These are phyloP conservation scores for Anthopleura sola DNA, from an alignment of 64 coral and sea anemone species.

Conservation along the genomic window DNA sequence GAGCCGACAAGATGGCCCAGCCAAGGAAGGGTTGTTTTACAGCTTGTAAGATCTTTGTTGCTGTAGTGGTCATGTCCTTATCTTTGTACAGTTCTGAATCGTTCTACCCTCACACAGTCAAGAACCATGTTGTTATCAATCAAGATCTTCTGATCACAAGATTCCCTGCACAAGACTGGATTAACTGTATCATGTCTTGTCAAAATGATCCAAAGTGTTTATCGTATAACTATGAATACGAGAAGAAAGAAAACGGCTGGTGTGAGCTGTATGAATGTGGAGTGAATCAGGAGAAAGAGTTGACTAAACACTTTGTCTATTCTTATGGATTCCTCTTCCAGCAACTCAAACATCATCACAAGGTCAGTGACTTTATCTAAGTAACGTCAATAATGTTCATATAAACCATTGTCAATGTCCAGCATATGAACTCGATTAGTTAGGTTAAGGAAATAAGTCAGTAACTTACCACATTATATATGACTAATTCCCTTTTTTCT, in stretches of 20 bases:
- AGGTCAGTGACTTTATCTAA: too few relatives aligned
- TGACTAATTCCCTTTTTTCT: too few relatives aligned
- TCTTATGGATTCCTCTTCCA: constrained; percentile 1
- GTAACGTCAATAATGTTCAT: too few relatives aligned
- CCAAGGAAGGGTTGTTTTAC: not conserved
- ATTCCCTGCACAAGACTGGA: constrained; percentile 1
- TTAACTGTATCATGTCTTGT: constrained; percentile 19
- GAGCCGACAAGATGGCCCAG: not conserved
- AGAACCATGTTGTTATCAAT: not conserved
- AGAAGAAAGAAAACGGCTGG: not conserved
- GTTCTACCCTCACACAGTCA: constrained; percentile 3
- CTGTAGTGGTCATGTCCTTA: not conserved
- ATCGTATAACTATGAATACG: not conserved
- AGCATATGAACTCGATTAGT: too few relatives aligned
- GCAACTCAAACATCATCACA: not conserved
- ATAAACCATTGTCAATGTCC: too few relatives aligned
- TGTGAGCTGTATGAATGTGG: constrained; percentile 5
- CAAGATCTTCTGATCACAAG: not conserved
- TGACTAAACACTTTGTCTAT: not conserved
- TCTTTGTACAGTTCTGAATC: not conserved
- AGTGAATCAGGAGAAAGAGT: not conserved
- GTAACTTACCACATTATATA: too few relatives aligned
- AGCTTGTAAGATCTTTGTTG: not conserved
- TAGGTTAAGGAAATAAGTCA: too few relatives aligned
- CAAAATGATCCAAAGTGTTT: constrained; percentile 1